Evolutionary conservation across 2,888 invertebrate genomes (phyloP).

Genomic region (Lobophora halterata): DNA sequence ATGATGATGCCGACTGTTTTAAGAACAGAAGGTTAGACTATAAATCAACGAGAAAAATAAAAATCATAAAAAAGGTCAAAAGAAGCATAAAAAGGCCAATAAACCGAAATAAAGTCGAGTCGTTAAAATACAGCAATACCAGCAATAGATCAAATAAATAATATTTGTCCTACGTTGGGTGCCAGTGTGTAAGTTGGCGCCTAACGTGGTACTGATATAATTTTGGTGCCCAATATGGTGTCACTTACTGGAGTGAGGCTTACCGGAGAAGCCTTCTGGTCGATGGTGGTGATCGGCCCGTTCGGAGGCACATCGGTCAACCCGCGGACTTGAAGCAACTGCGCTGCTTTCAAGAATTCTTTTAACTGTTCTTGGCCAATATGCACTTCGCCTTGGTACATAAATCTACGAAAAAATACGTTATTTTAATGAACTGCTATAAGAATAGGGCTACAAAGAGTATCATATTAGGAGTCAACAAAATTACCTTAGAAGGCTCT

Average conservation of each 20-base stretch:
- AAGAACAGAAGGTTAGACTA: conserved; percentile 5
- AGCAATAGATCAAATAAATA: too few relatives aligned
- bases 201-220: conserved; percentile 1
- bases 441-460: neutral
- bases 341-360: conserved; percentile 92
- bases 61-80: neutral
- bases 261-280: conserved; percentile 87
- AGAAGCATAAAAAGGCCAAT: too few relatives aligned
- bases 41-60: conserved; percentile 1
- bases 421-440: neutral
- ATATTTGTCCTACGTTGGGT: too few relatives aligned
- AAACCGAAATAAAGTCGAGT: neutral
- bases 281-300: conserved; percentile 68
- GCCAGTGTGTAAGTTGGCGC: conserved; percentile 2
- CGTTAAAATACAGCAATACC: too few relatives aligned
- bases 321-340: conserved; percentile 92
- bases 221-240: conserved; percentile 25
- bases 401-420: conserved; percentile 81
- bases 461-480: too few relatives aligned
- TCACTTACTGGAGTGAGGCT: conserved; percentile 49
- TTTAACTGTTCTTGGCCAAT: conserved; percentile 93
- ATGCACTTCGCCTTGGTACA: conserved; percentile 96
- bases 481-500: conserved; percentile 89
- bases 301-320: conserved; percentile 89
- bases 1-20: conserved; percentile 67